Percentiles rank a stretch among this genome's conserved stretches.
Conservation (phyloP, 2,113 vertebrate species). For the Phalacrocorax brasilianus region DNA sequence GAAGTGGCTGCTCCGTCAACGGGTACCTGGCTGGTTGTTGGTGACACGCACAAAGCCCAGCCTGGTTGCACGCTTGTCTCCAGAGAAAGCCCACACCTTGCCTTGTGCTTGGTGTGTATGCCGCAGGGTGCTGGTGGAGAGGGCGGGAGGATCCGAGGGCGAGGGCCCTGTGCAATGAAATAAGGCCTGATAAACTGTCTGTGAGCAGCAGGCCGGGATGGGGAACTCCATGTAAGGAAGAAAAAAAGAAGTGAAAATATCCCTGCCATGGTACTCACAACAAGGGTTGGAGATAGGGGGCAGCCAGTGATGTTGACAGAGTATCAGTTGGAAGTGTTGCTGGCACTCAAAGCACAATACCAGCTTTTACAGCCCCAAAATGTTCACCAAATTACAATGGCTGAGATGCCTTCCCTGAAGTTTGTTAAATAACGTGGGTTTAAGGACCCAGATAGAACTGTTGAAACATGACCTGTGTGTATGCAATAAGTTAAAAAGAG, state of each 20-base stretch:
- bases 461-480: neutral
- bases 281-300: neutral
- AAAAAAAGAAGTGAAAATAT: neutral
- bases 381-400: neutral
- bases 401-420: neutral
- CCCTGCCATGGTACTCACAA: neutral
- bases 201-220: neutral
- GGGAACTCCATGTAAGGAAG: neutral
- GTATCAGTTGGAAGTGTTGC: neutral
- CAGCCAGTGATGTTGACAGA: neutral
- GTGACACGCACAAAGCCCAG: neutral
- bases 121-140: rapidly evolving
- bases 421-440: neutral
- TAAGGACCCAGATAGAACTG: neutral
- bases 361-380: neutral
- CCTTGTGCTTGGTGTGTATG: neutral
- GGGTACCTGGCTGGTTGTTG: neutral
- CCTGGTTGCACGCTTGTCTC: rapidly evolving
- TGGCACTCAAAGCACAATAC: neutral
- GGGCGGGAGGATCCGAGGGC: neutral
- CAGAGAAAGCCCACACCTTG: neutral
- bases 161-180: neutral
- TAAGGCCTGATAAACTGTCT: neutral
- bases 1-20: neutral
- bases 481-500: neutral